Base-by-base conservation (phyloP, 1,140 invertebrate genomes). In the Drosophila sp. region DNA sequence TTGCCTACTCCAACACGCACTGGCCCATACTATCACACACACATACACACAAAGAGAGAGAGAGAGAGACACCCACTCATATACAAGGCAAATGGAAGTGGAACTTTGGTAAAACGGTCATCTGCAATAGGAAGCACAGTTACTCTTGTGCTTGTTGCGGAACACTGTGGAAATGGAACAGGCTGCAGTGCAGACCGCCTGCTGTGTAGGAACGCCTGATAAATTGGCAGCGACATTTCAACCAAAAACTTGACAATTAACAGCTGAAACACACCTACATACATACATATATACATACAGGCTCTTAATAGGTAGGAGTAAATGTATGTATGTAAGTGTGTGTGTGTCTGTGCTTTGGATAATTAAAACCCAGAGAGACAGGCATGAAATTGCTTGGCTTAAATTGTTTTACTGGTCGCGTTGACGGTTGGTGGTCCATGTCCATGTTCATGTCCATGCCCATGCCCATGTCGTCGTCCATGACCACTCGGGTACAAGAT, bases 71-170 rank as follows among this genome's bases (percentile, higher is more conserved):
- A 60, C 23, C 55, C 60, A 50, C 40, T 25, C 55, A 60, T 17
- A 41, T 30, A 57, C 3, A 27, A 47, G 41, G 41, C 63, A 60
- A 33, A 41, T 30, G 54, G 32, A 62, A 67, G 63, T 76, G 82
- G 85, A 90, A 82, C 86, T 77, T 86, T 90, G 86, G 86, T 82
- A 90, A 82, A 85, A 86, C 70, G 86, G 86, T 85, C 86, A 90
- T 90, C 86, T 89, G 86, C 86, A 90, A 89, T 78, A 72, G 66
- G 66, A 71, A 63, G 72, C 32, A n/a, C 6, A 69, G 64, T 66
- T 44, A 60, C 33, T 41, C 66, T 54, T 50, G 54, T 38, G 30
- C 33, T 33, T 25, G 55, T 27, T n/a, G 3, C 6, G 70, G 47
- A 74, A 77, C 75, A 32, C 64, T 70, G 33, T 72, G 76, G 58